Evolutionary conservation across 35 echinoderm and acorn worm genomes (phyloP), one percentile per base, ranked within the genome.

Genomic region (Lytechinus pictus): DNA sequence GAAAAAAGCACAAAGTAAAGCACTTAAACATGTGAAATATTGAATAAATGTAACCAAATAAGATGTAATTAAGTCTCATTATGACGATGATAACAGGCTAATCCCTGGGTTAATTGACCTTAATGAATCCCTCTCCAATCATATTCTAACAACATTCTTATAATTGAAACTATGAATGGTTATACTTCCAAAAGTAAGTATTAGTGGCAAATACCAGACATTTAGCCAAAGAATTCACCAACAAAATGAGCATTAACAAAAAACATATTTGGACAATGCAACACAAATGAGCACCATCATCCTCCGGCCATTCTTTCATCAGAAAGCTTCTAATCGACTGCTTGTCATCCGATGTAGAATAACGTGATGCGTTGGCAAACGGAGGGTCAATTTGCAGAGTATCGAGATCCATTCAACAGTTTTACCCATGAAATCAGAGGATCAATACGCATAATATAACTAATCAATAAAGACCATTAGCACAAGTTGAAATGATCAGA

Each of bases 391-490:
- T 79, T 79, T 79, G 66, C 66, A n/a, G 66, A 79, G 66, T 79
- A 79, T 79, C 66, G 4, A 24, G 66, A 14, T 79, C n/a, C 66
- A 24, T 79, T 79, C 66, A 79, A 79, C 66, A 79, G 66, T 79
- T 79, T 58, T 79, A 24, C 19, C 66, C n/a, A 79, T 14, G 66
- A 79, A 79, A 79, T 79, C 66, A 79, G 66, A 7, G 66, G 66
- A 79, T 79, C 66, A 79, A 79, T 79, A 79, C 19, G 19, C 66
- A 79, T 79, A 79, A 79, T 79, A 79, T 79, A 79, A 79, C 66
- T 79, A 79, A 79, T 79, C 66, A 24, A 79, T 79, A 79, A 79
- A 79, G 66, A 79, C 66, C 66, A 79, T 79, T 79, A 79, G 66
- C n/a, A 79, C 66, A 6, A 79, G 66, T 8, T 79, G 66, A 79